Percentiles rank a stretch among this genome's conserved stretches.
These are phyloP conservation scores for Trichonephila clavata DNA, from an alignment of 1,140 invertebrate genomes.

Conservation along the genomic window DNA sequence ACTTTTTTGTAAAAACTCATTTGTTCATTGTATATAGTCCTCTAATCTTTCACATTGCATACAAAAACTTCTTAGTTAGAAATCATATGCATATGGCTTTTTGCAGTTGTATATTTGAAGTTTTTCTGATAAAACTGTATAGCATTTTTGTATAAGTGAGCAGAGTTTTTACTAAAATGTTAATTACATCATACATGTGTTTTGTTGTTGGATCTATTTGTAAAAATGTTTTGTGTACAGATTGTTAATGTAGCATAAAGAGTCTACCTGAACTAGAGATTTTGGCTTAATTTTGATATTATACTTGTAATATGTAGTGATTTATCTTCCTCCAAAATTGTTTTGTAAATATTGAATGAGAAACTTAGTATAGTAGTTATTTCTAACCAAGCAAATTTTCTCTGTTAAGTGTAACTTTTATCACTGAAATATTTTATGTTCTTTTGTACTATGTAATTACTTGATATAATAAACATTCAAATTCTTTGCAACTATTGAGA, in stretches of 20 bases:
- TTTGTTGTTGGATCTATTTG: neutral
- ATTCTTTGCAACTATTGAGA: no score
- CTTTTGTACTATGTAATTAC: no score
- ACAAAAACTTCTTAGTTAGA: conserved; percentile 9
- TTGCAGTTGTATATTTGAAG: conserved; percentile 1
- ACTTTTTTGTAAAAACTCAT: conserved; percentile 35
- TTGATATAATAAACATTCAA: no score
- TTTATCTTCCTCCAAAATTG: no score
- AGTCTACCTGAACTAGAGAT: neutral
- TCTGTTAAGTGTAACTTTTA: no score
- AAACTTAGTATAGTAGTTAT: no score
- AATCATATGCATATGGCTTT: conserved; percentile 20
- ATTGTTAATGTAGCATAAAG: conserved; percentile 41
- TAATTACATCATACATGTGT: neutral
- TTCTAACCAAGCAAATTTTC: no score
- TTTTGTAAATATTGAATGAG: no score
- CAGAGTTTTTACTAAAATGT: conserved; percentile 12
- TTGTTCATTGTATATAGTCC: conserved; percentile 56
- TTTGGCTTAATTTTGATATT: no score
- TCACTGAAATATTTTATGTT: no score
- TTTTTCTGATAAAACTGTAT: neutral
- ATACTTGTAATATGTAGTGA: no score
- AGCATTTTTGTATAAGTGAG: conserved; percentile 14
- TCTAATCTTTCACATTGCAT: conserved; percentile 39
- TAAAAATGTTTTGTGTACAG: neutral